Conservation (phyloP, 2,113 vertebrate genomes). For the Sinosuthora webbiana region DNA sequence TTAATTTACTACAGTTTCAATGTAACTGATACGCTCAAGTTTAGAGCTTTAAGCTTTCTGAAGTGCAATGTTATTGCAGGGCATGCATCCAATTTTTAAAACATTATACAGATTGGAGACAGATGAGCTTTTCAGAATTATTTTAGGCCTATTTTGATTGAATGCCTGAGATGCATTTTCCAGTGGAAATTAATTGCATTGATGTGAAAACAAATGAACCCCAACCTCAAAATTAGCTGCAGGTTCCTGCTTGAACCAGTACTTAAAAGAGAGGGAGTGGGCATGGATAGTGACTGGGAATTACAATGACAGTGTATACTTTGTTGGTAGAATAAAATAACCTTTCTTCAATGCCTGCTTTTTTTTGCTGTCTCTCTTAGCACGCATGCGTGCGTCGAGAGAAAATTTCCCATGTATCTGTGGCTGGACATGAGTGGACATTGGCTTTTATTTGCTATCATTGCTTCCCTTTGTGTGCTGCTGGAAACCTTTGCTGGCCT, state of each 20-base stretch:
- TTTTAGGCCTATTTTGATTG: constrained; percentile 68
- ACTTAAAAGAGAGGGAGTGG: constrained; percentile 10
- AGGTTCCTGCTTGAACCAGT: constrained; percentile 23
- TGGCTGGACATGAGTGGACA: background rate
- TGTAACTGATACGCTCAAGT: constrained; percentile 59
- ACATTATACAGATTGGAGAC: constrained; percentile 72
- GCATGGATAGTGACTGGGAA: background rate
- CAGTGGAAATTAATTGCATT: constrained; percentile 72
- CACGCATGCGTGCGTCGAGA: background rate
- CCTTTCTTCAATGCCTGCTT: background rate
- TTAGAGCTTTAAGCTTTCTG: constrained; percentile 53
- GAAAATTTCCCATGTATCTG: background rate
- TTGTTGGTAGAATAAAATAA: constrained; percentile 30
- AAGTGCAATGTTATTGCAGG: constrained; percentile 61
- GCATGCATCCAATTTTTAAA: constrained; percentile 71
- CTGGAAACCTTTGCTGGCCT: background rate
- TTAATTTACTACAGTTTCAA: constrained; percentile 47
- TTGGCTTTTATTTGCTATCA: background rate
- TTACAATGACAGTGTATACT: background rate
- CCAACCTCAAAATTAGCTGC: constrained; percentile 69
- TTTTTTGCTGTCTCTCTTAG: background rate
- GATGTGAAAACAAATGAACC: constrained; percentile 72
- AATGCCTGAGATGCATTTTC: constrained; percentile 70
- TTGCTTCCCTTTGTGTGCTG: background rate
- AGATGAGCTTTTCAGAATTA: constrained; percentile 71